phyloP scores from a whole-genome alignment of 2,888 invertebrate species.

The Malacosoma neustria region DNA sequence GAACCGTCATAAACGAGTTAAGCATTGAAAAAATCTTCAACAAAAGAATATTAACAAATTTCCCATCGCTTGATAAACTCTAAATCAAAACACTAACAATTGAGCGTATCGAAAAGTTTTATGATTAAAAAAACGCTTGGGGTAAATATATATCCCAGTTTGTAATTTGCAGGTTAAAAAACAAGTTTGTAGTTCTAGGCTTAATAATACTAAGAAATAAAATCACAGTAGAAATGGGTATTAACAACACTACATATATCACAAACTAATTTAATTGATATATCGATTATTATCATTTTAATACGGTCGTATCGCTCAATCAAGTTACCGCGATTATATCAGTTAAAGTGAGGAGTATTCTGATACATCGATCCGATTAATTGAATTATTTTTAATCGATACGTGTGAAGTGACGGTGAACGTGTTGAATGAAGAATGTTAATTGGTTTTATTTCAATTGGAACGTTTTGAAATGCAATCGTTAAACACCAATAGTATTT shows the following conservation, averaged over 20 bases:
- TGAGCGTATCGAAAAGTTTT: neutral
- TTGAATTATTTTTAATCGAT: conserved; percentile 2
- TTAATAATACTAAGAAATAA: conserved; percentile 2
- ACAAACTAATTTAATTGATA: neutral
- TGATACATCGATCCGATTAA: conserved; percentile 2
- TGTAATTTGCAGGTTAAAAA: too few species aligned
- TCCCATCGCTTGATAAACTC: too few species aligned
- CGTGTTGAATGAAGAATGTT: neutral
- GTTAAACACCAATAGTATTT: neutral
- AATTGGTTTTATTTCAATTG: neutral
- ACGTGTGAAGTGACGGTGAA: neutral
- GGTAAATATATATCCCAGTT: too few species aligned
- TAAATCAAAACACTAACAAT: conserved; percentile 1
- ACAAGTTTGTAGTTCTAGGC: too few species aligned
- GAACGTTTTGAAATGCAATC: conserved; percentile 1
- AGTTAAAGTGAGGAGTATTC: conserved; percentile 9
- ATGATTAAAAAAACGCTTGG: too few species aligned
- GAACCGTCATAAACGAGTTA: too few species aligned
- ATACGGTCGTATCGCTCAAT: conserved; percentile 28
- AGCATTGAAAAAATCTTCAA: too few species aligned
- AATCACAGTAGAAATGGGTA: neutral
- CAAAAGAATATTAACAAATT: too few species aligned
- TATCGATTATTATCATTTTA: conserved; percentile 23
- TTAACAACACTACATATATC: neutral
- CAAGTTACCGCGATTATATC: conserved; percentile 26